Evolutionary conservation across 2,797 vertebrate genomes (phyloP).

Genomic region (Rachycentron canadum): DNA sequence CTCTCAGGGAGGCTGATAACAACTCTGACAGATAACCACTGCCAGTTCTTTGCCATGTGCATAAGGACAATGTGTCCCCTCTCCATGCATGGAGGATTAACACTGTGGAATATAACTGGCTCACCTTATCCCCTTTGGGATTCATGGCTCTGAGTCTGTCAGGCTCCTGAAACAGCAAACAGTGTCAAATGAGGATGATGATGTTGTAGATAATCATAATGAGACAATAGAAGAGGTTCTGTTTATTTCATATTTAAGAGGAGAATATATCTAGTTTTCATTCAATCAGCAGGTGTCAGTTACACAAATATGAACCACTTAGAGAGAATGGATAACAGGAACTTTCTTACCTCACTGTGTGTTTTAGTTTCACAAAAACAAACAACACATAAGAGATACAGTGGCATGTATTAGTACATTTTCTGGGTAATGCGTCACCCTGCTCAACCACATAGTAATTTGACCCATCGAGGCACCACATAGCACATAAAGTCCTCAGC

Average conservation of each 20-base stretch:
- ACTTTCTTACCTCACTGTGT: slow-evolving; percentile 63
- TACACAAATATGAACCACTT: slow-evolving; percentile 11
- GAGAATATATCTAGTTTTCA: neutral
- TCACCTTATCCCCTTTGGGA: slow-evolving; percentile 82
- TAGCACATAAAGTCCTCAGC: slow-evolving; percentile 9
- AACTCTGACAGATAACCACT: slow-evolving; percentile 59
- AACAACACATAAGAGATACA: slow-evolving; percentile 36
- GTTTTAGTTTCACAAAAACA: slow-evolving; percentile 31
- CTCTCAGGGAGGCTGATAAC: slow-evolving; percentile 76
- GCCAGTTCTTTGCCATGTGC: slow-evolving; percentile 62
- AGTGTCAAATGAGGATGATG: slow-evolving; percentile 21
- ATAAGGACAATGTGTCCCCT: slow-evolving; percentile 69
- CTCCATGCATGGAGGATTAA: slow-evolving; percentile 67
- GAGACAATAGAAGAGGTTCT: neutral
- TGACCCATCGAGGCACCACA: slow-evolving; percentile 8
- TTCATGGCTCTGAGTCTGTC: slow-evolving; percentile 68
- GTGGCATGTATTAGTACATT: slow-evolving; percentile 21
- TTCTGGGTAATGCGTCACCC: slow-evolving; percentile 5
- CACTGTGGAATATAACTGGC: slow-evolving; percentile 58
- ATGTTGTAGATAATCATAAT: neutral
- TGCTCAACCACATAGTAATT: slow-evolving; percentile 23
- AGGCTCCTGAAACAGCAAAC: slow-evolving; percentile 65
- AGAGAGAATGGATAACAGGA: neutral
- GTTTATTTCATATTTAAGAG: neutral
- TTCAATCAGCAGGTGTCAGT: neutral